These are phyloP conservation scores for Scomber japonicus DNA, from an alignment of 2,113 vertebrate genomes.

Conservation along the genomic window DNA sequence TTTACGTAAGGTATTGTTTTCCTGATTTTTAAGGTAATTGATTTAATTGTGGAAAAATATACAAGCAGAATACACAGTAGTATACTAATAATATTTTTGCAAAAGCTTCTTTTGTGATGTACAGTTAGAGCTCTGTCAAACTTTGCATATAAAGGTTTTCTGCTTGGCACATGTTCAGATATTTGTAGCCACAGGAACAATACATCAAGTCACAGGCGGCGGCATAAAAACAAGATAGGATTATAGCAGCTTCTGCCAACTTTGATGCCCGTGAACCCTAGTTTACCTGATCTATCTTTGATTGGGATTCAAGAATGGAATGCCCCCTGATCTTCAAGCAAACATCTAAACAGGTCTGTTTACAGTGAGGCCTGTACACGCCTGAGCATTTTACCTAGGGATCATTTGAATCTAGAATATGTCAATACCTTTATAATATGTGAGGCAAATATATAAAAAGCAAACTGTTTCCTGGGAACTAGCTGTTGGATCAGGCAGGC, in stretches of 20 bases:
- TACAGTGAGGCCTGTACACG: no score
- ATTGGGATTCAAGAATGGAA: slow-evolving; percentile 20
- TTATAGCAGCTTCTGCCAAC: slow-evolving; percentile 9
- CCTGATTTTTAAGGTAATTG: no score
- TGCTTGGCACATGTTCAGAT: slow-evolving; percentile 7
- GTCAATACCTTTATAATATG: background rate
- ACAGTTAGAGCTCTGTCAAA: background rate
- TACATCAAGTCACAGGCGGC: slow-evolving; percentile 24
- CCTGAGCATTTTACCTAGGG: background rate
- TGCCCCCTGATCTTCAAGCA: slow-evolving; percentile 5
- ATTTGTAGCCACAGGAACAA: slow-evolving; percentile 36
- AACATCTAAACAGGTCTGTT: slow-evolving; percentile 25
- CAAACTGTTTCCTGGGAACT: background rate
- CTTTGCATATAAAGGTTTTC: background rate
- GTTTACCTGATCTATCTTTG: slow-evolving; percentile 20
- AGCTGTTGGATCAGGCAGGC: background rate
- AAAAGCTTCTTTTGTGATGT: no score
- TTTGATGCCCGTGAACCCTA: background rate
- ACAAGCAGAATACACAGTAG: no score
- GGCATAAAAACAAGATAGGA: slow-evolving; percentile 18
- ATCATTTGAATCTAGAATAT: background rate
- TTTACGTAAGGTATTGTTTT: no score
- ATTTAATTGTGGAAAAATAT: no score
- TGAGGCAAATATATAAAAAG: background rate
- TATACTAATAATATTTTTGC: no score